phyloP scores from a whole-genome alignment of 2,113 vertebrate genomes.

The Odocoileus virginianus region DNA sequence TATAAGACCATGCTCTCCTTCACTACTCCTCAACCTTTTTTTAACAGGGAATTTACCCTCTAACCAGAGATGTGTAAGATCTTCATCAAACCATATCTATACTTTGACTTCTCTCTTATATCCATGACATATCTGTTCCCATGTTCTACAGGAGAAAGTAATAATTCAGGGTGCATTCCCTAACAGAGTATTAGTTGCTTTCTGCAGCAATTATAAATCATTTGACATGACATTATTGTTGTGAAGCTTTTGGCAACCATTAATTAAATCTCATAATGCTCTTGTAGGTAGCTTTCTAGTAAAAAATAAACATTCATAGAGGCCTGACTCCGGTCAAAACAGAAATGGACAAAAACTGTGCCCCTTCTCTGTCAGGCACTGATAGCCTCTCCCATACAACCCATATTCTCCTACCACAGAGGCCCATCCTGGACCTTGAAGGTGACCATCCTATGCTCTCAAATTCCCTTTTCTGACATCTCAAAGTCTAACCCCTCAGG shows the following conservation, averaged over 20 bases:
- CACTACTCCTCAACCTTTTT: not conserved
- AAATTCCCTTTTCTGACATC: not conserved
- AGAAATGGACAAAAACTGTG: not conserved
- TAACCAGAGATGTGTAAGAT: not conserved
- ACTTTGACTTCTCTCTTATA: not conserved
- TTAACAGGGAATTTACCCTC: not conserved
- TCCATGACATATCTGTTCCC: not conserved
- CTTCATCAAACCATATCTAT: not conserved
- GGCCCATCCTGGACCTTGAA: not conserved
- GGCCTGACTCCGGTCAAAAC: not conserved
- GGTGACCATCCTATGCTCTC: not conserved
- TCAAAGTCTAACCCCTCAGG: not conserved
- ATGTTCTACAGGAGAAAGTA: not conserved
- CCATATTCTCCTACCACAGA: not conserved
- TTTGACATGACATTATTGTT: constrained; percentile 29
- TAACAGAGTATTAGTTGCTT: not conserved
- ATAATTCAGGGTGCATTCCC: not conserved
- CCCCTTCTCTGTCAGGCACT: not conserved
- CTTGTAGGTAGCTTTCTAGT: not conserved
- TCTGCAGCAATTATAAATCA: constrained; percentile 12
- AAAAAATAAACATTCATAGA: not conserved
- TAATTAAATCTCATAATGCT: constrained; percentile 22
- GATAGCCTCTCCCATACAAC: not conserved
- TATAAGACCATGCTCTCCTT: not conserved
- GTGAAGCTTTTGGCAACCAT: constrained; percentile 11